Evolutionary conservation across 2,113 vertebrate species (phyloP).

Genomic region (Gavia stellata): DNA sequence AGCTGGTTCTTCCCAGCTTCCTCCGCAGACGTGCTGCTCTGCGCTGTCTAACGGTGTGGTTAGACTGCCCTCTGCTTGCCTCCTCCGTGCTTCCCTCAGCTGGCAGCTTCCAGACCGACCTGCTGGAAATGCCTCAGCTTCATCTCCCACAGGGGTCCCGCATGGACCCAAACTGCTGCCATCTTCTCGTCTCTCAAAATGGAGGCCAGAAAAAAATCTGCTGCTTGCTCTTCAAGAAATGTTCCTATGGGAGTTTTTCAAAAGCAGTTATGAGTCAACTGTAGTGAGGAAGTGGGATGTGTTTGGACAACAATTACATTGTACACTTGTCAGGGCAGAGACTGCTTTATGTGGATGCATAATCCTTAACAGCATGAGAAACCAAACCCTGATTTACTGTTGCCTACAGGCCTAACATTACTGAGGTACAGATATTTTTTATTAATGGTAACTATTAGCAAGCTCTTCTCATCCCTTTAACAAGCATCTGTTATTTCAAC

Average conservation of each 20-base stretch:
- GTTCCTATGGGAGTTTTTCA: neutral
- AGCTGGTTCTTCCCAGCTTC: no score
- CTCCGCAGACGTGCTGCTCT: accelerated
- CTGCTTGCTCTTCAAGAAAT: no score
- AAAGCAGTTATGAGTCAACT: neutral
- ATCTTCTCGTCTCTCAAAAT: neutral
- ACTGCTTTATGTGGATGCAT: conserved; percentile 2
- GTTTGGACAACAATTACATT: conserved; percentile 3
- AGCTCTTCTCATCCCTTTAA: neutral
- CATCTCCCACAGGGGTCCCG: neutral
- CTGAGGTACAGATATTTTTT: neutral
- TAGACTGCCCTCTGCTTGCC: conserved; percentile 38
- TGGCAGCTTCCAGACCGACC: neutral
- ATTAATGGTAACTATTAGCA: neutral
- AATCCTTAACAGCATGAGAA: conserved; percentile 18
- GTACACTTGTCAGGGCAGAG: conserved; percentile 40
- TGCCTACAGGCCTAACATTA: conserved; percentile 22
- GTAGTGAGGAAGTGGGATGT: conserved; percentile 18
- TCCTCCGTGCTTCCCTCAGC: neutral
- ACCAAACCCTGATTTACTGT: neutral
- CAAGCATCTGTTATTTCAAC: neutral
- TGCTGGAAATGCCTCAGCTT: neutral
- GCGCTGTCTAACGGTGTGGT: neutral
- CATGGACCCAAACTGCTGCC: neutral
- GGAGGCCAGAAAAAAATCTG: neutral